Conservation (phyloP, 1,140 invertebrate genomes). For the Diabrotica virgifera region DNA sequence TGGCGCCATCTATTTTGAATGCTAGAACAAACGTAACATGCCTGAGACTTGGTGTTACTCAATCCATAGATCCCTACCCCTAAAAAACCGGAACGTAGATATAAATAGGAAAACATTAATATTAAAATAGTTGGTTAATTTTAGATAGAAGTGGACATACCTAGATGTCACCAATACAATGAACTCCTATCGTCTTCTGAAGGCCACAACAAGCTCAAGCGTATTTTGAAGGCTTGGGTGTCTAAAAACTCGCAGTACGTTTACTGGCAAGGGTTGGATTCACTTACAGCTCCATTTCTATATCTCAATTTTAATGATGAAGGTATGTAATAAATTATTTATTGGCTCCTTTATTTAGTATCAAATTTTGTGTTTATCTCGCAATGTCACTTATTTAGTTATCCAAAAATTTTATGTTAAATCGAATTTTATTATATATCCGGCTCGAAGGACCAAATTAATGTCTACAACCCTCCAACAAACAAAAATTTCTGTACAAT, state of each 20-base stretch:
- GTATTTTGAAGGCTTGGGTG: slow-evolving; percentile 96
- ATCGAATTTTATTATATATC: no score
- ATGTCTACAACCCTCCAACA: no score
- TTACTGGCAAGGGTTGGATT: slow-evolving; percentile 99
- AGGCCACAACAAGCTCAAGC: slow-evolving; percentile 88
- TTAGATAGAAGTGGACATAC: slow-evolving; percentile 98
- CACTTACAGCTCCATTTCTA: slow-evolving; percentile 94
- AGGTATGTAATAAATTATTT: slow-evolving; percentile 57
- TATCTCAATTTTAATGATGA: slow-evolving; percentile 97
- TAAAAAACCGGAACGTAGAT: no score
- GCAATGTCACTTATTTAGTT: background rate
- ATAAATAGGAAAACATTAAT: no score
- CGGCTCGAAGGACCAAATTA: no score
- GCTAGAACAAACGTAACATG: no score
- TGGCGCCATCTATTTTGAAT: background rate
- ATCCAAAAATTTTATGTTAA: no score
- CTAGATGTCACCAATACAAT: slow-evolving; percentile 98
- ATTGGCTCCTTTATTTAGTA: slow-evolving; percentile 14
- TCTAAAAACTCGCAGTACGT: slow-evolving; percentile 92
- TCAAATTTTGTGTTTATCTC: no score
- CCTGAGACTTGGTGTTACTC: no score
- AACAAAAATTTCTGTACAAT: no score
- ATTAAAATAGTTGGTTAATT: slow-evolving; percentile 14
- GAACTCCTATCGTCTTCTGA: slow-evolving; percentile 90
- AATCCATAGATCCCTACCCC: no score